Evolutionary conservation across 2,113 vertebrate species (phyloP), one percentile per base, ranked within the genome.

Genomic region (Cochlearius cochlearius): DNA sequence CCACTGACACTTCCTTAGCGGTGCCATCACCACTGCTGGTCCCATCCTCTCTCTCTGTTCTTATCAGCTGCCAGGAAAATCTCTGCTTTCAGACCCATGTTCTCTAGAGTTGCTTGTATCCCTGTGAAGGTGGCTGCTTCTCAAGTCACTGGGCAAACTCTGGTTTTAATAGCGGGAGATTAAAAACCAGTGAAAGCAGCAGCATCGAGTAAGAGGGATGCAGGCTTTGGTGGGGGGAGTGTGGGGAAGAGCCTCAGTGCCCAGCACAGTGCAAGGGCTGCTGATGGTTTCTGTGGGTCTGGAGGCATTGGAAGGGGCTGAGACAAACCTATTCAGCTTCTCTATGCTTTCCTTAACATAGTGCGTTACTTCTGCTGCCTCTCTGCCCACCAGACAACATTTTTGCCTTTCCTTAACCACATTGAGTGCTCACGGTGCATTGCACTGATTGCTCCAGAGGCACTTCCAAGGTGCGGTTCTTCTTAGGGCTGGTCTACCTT

Each of bases 1-100:
- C 56, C 29, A 5, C 38, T 5, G 2, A 5, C 1, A 8, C 15
- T 64, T 81, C 49, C 45, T 85, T 5, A 36, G 36, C 0, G 0
- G 20, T 75, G 38, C 26, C 23, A 7, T 52, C 73, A 20, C 9
- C 29, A 4, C 3, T 36, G 27, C 45, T 49, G 81, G 19, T 62
- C n/a, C 62, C 29, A 34, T 45, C 36, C 78, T 62, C 34, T 52
- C 34, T 52, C 36, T 39, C 71, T 69, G 30, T 43, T 84, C 30
- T 41, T 30, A 15, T 7, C 39, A 71, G 18, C 64, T 84, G 41
- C 38, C 88, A 90, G 59, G 29, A 90, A 41, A 82, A 53, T 17
- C 10, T 34, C 25, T 63, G 25, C 41, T 69, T 80, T 68, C 62
- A 59, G 56, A 23, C 23, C 25, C 3, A 43, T 6, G 0, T 41